Conservation (phyloP, 2,888 invertebrate genomes). For the Hydrotaea diabolus region DNA sequence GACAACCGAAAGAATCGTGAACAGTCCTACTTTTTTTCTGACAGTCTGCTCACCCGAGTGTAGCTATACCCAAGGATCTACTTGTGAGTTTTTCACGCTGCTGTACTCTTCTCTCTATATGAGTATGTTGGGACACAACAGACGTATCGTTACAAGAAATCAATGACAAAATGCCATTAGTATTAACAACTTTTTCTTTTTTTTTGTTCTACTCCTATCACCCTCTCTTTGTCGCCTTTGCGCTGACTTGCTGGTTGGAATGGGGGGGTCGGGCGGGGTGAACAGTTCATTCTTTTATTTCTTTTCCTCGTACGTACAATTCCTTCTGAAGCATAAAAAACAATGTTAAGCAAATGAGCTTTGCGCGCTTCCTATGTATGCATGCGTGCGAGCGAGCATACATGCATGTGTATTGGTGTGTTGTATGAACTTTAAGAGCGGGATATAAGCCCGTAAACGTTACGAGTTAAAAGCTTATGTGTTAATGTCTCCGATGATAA, state of each 20-base stretch:
- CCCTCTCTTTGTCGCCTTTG: constrained; percentile 3
- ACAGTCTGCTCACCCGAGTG: too few relatives aligned
- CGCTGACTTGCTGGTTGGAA: neutral
- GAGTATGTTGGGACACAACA: constrained; percentile 44
- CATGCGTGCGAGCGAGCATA: neutral
- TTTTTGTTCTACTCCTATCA: neutral
- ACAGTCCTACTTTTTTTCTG: neutral
- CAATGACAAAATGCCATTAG: constrained; percentile 67
- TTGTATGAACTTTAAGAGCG: constrained; percentile 24
- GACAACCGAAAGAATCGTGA: neutral
- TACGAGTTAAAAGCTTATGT: constrained; percentile 63
- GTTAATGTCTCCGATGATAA: constrained; percentile 57
- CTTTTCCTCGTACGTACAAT: constrained; percentile 9
- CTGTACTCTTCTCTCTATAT: constrained; percentile 35
- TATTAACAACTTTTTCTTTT: constrained; percentile 60
- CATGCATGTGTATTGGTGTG: constrained; percentile 32
- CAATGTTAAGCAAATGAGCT: constrained; percentile 56
- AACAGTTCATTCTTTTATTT: constrained; percentile 41
- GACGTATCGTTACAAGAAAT: constrained; percentile 62
- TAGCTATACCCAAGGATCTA: constrained; percentile 10
- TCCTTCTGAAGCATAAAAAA: constrained; percentile 39
- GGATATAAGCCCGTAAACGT: constrained; percentile 40
- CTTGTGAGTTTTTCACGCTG: neutral
- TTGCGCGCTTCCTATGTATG: constrained; percentile 12
- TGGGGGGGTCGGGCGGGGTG: constrained; percentile 15